These are phyloP conservation scores for Oenanthe oenanthe DNA, from an alignment of 2,113 vertebrate genomes.

Conservation along the genomic window DNA sequence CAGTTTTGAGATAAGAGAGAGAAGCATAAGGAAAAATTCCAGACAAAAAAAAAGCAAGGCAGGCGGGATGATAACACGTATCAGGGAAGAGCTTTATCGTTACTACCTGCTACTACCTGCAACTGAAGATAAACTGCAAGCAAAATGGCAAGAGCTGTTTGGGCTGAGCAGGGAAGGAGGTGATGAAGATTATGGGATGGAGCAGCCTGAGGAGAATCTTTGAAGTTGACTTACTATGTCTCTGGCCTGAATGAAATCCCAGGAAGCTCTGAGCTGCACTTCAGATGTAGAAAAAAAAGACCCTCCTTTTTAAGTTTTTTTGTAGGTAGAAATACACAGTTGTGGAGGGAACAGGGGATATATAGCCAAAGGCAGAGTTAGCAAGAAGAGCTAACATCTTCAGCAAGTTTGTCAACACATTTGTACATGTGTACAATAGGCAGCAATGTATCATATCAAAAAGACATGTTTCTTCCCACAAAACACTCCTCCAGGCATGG, in stretches of 20 bases:
- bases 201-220: neutral
- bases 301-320: neutral
- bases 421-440: neutral
- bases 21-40: neutral
- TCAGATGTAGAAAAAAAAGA: neutral
- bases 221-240: neutral
- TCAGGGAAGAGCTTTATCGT: conserved; percentile 39
- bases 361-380: neutral
- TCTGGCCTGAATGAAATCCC: neutral
- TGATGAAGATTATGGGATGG: neutral
- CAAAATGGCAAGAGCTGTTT: neutral
- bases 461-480: neutral
- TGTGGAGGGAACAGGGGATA: no score
- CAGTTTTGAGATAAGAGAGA: neutral
- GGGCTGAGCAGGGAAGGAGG: neutral
- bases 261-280: neutral
- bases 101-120: conserved; percentile 38
- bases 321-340: neutral
- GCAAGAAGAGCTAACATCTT: neutral
- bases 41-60: neutral
- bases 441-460: neutral
- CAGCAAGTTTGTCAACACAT: neutral
- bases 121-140: conserved; percentile 20
- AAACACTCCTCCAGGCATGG: neutral
- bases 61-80: neutral